Conservation (phyloP, 2,797 vertebrate genomes). For the Microchirus variegatus region DNA sequence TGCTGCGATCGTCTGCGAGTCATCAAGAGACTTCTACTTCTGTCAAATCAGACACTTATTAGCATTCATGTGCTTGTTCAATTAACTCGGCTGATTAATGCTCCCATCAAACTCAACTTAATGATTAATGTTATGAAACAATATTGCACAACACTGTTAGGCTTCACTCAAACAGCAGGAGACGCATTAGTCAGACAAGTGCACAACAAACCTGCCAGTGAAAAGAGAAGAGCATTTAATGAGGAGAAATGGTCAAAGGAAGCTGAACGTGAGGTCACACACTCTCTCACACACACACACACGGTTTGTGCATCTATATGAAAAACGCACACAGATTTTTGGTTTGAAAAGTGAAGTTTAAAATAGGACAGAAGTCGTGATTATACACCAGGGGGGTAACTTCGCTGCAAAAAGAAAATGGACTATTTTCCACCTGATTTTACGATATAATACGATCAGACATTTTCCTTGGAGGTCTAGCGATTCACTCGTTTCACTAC, state of each 20-base stretch:
- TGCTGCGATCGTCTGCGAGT: conserved; percentile 62
- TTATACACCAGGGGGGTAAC: too few species aligned
- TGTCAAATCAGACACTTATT: conserved; percentile 70
- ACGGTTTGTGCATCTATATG: too few species aligned
- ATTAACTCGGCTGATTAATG: conserved; percentile 72
- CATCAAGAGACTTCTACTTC: conserved; percentile 65
- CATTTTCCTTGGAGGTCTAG: too few species aligned
- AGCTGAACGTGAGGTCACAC: conserved; percentile 7
- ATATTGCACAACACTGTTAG: conserved; percentile 61
- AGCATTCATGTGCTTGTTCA: conserved; percentile 63
- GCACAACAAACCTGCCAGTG: conserved; percentile 45
- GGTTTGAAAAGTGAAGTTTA: too few species aligned
- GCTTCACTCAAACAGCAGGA: conserved; percentile 55
- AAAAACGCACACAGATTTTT: too few species aligned
- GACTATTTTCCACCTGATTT: too few species aligned
- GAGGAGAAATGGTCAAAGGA: conserved; percentile 61
- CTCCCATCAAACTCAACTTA: conserved; percentile 71
- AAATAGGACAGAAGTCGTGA: too few species aligned
- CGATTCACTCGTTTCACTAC: too few species aligned
- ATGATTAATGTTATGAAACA: conserved; percentile 68
- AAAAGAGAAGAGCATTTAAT: conserved; percentile 49
- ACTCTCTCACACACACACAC: neutral
- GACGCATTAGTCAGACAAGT: conserved; percentile 54
- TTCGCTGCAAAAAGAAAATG: too few species aligned
- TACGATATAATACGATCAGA: too few species aligned